Evolutionary conservation across 2,888 invertebrate genomes (phyloP).

Genomic region (Napeogenes sylphis): DNA sequence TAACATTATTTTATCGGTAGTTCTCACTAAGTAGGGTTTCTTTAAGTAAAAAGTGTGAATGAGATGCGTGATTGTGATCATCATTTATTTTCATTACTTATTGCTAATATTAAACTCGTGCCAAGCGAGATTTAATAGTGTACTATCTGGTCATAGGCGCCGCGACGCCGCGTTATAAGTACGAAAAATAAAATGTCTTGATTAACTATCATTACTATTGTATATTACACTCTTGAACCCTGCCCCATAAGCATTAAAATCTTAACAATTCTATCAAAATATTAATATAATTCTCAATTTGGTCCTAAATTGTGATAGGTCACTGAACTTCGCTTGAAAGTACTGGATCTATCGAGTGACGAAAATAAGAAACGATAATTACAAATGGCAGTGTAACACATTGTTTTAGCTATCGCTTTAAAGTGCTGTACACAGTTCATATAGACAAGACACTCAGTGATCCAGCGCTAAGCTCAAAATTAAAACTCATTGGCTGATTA

Average conservation of each 20-base stretch:
- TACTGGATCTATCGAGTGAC: background rate
- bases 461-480: slow-evolving; percentile 61
- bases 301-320: slow-evolving; percentile 41
- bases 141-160: slow-evolving; percentile 74
- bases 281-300: background rate
- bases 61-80: slow-evolving; percentile 67
- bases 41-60: slow-evolving; percentile 59
- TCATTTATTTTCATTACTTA: slow-evolving; percentile 54
- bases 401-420: background rate
- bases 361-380: background rate
- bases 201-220: slow-evolving; percentile 20
- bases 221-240: slow-evolving; percentile 23
- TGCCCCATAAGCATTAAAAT: slow-evolving; percentile 13
- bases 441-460: slow-evolving; percentile 39
- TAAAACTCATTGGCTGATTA: slow-evolving; percentile 73
- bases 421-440: too few relatives aligned
- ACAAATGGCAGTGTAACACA: background rate
- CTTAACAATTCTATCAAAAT: background rate
- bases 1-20: slow-evolving; percentile 60
- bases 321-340: slow-evolving; percentile 30
- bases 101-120: slow-evolving; percentile 53
- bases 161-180: slow-evolving; percentile 51
- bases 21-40: slow-evolving; percentile 58
- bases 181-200: slow-evolving; percentile 46
- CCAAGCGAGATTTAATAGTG: slow-evolving; percentile 58